phyloP scores from a whole-genome alignment of 1,140 invertebrate species.

The Stegodyphus dumicola region DNA sequence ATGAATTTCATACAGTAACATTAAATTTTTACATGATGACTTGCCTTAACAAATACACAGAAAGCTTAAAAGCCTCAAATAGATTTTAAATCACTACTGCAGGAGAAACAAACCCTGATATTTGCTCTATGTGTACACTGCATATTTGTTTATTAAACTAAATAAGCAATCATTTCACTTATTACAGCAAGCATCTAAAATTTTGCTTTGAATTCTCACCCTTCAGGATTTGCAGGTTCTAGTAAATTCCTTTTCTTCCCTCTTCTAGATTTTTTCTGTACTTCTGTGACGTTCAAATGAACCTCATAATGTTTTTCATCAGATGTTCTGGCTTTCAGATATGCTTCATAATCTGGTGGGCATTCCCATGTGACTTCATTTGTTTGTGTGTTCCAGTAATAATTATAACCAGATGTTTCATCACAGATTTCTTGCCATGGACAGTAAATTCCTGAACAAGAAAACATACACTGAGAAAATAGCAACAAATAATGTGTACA shows the following conservation, averaged over 20 bases:
- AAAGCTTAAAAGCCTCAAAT: no score
- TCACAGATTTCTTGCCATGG: conserved; percentile 79
- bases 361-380: conserved; percentile 81
- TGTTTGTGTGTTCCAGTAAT: conserved; percentile 80
- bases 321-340: not conserved
- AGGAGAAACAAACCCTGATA: no score
- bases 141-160: no score
- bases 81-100: no score
- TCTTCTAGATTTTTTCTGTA: not conserved
- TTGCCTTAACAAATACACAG: no score
- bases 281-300: not conserved
- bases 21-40: no score
- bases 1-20: no score
- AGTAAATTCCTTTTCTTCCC: not conserved
- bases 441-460: conserved; percentile 9
- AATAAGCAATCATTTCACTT: no score
- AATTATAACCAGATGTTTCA: conserved; percentile 76
- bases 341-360: conserved; percentile 70
- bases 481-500: no score
- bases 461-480: no score
- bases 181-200: no score
- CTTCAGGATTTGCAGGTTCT: not conserved
- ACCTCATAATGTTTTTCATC: not conserved
- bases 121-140: no score
- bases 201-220: not conserved